Evolutionary conservation across 92 coral and sea anemone genomes (phyloP), one percentile per base, ranked within the genome.

Genomic region (Phenganax marumi): DNA sequence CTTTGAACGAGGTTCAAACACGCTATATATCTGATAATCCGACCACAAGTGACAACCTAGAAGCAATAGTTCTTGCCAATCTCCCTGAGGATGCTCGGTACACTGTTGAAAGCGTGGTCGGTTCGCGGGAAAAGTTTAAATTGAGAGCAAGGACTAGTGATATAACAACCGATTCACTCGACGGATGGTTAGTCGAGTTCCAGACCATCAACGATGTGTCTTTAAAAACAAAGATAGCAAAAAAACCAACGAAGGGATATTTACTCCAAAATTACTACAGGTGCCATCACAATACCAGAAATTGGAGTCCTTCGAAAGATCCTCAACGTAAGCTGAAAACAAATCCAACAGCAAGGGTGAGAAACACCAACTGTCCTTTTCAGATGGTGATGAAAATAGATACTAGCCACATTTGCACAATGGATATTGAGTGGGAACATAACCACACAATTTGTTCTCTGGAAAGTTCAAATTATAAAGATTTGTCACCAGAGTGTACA

Each of bases 291-390:
- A 84, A 78, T 39, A 88, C 90, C 22, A 80, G 88, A 17, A 84
- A 61, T 78, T 84, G 90, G 85, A 88, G 90, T 60, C 90, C 90
- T 57, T 21, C 63, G 10, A 88, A 88, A 80, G 88, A 88, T 21
- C 90, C 90, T 58, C 88, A 84, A 63, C 57, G 75, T 70, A 84
- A 78, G 73, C 69, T 88, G 54, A 23, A 79, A 16, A 55, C 69
- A 22, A 84, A 88, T 49, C 90, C 90, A 33, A 65, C 90, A 47
- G 93, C 93, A 56, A 84, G 87, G 71, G 93, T 90, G 23, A 87
- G 87, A 84, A 90, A 90, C 74, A 90, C 90, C 65, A 87, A 90
- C 51, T 90, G 88, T 76, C 88, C 92, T 26, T 89, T 89, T 62
- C 90, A 86, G 70, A 26, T 80, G 75, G 82, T 80, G 48, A 64